phyloP scores from a whole-genome alignment of 2,113 vertebrate species.

The Craseonycteris thonglongyai region DNA sequence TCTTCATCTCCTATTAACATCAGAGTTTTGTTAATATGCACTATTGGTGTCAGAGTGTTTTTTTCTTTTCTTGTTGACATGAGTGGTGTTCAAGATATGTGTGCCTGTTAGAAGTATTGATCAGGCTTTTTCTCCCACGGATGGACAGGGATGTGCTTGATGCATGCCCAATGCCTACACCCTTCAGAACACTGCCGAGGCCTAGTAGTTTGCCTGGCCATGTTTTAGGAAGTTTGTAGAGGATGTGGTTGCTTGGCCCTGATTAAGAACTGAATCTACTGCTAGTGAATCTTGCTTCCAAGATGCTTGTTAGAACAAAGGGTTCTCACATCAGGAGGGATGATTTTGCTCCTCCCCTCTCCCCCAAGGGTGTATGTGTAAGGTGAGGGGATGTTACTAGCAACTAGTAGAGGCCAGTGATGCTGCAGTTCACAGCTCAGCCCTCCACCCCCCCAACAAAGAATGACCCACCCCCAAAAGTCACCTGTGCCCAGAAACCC shows the following conservation, averaged over 20 bases:
- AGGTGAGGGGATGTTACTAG: not conserved
- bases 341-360: not conserved
- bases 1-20: not conserved
- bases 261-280: not conserved
- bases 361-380: not conserved
- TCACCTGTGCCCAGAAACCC: not conserved
- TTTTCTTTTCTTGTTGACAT: not conserved
- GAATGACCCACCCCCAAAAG: not conserved
- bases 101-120: not conserved
- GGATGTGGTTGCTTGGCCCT: not conserved
- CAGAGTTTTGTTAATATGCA: not conserved
- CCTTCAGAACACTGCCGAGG: not conserved
- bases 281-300: not conserved
- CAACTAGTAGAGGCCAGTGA: not conserved
- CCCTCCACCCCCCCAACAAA: not conserved
- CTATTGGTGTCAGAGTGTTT: not conserved
- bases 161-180: accelerated
- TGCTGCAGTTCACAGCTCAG: not conserved
- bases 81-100: not conserved
- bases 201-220: not conserved
- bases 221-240: not conserved
- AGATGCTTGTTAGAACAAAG: not conserved
- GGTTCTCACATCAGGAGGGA: not conserved
- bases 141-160: not conserved
- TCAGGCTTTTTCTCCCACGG: not conserved